Percentiles rank a stretch among this genome's conserved stretches.
Evolutionary conservation across 1,140 invertebrate genomes (phyloP).

Genomic region (Neotoxoptera formosana): DNA sequence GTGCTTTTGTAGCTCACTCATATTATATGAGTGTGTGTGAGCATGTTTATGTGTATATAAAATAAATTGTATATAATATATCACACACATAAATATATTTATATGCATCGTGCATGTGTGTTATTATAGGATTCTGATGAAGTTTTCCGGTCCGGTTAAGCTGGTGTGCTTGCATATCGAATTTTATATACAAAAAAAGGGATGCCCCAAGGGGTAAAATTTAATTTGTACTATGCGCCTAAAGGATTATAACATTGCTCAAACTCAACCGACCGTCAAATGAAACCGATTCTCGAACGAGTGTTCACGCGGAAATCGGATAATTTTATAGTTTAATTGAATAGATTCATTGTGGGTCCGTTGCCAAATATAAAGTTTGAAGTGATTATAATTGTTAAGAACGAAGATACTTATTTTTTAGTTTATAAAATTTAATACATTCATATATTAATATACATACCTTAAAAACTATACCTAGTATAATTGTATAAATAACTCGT

Average conservation of each 20-base stretch:
- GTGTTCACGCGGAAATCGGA: constrained; percentile 36
- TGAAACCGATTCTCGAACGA: constrained; percentile 50
- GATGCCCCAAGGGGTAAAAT: constrained; percentile 33
- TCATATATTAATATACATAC: background rate
- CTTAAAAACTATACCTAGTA: background rate
- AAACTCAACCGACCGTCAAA: constrained; percentile 50
- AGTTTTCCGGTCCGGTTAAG: constrained; percentile 49
- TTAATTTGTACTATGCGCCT: constrained; percentile 50
- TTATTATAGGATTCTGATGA: constrained; percentile 46
- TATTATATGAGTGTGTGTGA: background rate
- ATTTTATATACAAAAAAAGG: constrained; percentile 44
- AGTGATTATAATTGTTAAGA: background rate
- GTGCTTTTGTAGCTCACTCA: background rate
- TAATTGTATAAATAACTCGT: too few species aligned
- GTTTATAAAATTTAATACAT: background rate
- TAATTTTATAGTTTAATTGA: constrained; percentile 46
- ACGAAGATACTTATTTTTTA: background rate
- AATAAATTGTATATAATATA: constrained; percentile 5
- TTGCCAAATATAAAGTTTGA: background rate
- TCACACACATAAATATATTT: background rate
- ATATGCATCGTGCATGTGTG: background rate
- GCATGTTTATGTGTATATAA: background rate
- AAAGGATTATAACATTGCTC: constrained; percentile 56
- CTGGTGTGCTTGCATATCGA: background rate
- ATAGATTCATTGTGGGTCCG: background rate